Evolutionary conservation across 2,888 invertebrate genomes (phyloP).

Genomic region (Cataglyphis livida): DNA sequence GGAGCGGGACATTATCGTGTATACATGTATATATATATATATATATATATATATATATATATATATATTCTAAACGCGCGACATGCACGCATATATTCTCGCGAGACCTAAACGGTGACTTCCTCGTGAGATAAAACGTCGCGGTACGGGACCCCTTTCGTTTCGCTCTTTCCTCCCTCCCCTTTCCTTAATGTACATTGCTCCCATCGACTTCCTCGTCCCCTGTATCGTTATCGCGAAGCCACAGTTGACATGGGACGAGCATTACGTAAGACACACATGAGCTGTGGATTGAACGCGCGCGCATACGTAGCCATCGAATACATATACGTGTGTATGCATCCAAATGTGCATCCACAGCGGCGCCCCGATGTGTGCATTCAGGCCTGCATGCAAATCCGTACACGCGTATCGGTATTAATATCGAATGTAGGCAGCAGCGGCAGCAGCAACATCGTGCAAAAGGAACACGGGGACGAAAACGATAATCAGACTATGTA

Average conservation of each 20-base stretch:
- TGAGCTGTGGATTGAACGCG: constrained; percentile 49
- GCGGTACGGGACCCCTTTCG: constrained; percentile 20
- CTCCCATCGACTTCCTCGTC: constrained; percentile 44
- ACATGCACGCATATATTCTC: constrained; percentile 35
- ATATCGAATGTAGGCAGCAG: constrained; percentile 62
- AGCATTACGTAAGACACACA: constrained; percentile 55
- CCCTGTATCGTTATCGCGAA: constrained; percentile 52
- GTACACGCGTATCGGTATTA: constrained; percentile 67
- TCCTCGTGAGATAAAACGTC: constrained; percentile 65
- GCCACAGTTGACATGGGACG: constrained; percentile 53
- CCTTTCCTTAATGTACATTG: constrained; percentile 11
- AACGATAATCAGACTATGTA: constrained; percentile 60
- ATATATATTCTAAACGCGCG: constrained; percentile 14
- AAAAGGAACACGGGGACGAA: constrained; percentile 49
- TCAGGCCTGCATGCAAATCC: constrained; percentile 59
- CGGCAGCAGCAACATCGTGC: constrained; percentile 14
- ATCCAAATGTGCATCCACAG: constrained; percentile 4
- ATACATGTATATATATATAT: neutral
- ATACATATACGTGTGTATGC: too few species aligned
- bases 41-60: neutral
- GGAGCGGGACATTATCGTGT: constrained; percentile 11
- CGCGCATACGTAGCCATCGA: neutral
- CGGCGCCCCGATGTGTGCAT: constrained; percentile 15
- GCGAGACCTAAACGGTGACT: constrained; percentile 47
- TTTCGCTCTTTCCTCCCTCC: neutral